phyloP scores from a whole-genome alignment of 92 coral and sea anemone species.

The Parazoanthus atlanticus region DNA sequence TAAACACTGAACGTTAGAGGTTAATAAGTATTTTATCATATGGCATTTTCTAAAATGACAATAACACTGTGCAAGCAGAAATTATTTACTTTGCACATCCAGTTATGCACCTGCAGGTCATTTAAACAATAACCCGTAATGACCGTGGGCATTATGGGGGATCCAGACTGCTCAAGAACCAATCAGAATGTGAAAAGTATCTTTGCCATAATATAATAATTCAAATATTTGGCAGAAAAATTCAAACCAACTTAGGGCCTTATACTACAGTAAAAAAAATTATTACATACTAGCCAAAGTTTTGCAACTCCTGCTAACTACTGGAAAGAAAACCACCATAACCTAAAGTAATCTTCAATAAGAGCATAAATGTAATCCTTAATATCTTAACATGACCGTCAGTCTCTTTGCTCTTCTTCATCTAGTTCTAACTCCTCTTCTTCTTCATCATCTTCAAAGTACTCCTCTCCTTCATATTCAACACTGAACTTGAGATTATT shows the following conservation, averaged over 20 bases:
- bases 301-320: conserved; percentile 13
- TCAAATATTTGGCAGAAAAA: no score
- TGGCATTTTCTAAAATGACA: no score
- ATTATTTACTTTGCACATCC: no score
- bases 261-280: conserved; percentile 13
- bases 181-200: no score
- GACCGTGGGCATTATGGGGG: no score
- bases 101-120: no score
- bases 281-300: conserved; percentile 11
- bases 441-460: not conserved
- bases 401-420: not conserved
- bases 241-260: conserved; percentile 19
- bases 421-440: not conserved
- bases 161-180: no score
- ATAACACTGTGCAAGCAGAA: no score
- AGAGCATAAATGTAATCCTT: not conserved
- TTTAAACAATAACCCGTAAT: no score
- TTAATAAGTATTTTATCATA: no score
- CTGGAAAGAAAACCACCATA: not conserved
- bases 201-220: not conserved
- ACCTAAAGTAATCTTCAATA: not conserved
- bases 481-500: not conserved
- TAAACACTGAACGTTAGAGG: no score
- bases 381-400: not conserved
- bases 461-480: not conserved